These are phyloP conservation scores for Pandemis corylana DNA, from an alignment of 2,888 invertebrate genomes.

Conservation along the genomic window DNA sequence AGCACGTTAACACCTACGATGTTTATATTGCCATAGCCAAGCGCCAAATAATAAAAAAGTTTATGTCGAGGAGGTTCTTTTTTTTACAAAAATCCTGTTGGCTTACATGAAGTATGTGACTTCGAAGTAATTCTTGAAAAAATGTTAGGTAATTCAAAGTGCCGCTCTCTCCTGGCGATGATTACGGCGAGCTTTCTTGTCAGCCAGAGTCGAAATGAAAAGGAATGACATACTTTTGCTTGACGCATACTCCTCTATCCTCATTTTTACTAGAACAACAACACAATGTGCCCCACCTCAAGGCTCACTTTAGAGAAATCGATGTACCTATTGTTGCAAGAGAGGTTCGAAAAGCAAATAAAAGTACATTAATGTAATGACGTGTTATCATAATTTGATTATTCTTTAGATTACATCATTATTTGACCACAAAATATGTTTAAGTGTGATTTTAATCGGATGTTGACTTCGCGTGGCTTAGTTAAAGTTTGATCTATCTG, in stretches of 20 bases:
- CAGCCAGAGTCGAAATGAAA: conserved; percentile 53
- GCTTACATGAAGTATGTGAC: conserved; percentile 14
- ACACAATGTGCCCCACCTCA: neutral
- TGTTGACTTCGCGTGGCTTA: neutral
- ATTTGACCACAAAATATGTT: conserved; percentile 4
- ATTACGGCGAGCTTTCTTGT: conserved; percentile 65
- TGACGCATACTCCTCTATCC: conserved; percentile 48
- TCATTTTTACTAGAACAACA: conserved; percentile 48
- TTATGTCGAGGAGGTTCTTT: neutral
- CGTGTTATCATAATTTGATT: conserved; percentile 1
- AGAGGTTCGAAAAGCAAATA: neutral
- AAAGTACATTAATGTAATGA: conserved; percentile 11
- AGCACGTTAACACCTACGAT: neutral
- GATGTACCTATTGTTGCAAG: conserved; percentile 2
- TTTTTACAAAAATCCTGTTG: conserved; percentile 26
- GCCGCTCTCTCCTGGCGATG: conserved; percentile 50
- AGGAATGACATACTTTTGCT: conserved; percentile 70
- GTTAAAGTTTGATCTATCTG: neutral
- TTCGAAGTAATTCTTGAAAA: conserved; percentile 33
- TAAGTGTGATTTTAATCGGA: neutral
- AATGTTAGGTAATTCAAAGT: conserved; percentile 42
- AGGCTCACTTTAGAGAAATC: neutral
- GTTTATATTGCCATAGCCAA: neutral
- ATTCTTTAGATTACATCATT: conserved; percentile 16
- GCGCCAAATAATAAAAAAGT: neutral